These are phyloP conservation scores for Mustelus asterias DNA, from an alignment of 2,113 vertebrate species.

Conservation along the genomic window DNA sequence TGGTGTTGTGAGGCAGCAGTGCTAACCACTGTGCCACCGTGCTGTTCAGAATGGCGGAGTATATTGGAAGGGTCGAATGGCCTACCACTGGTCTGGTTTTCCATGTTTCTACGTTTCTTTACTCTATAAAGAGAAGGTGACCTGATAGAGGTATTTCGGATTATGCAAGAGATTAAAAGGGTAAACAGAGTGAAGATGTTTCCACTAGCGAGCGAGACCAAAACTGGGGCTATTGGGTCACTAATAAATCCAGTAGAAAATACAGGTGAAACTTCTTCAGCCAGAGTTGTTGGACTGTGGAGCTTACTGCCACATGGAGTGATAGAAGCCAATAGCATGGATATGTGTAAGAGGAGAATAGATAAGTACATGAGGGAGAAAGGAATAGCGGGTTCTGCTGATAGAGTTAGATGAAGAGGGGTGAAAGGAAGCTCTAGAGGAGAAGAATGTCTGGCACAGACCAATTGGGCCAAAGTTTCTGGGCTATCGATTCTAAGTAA, in stretches of 20 bases:
- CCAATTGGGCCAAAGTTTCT: background rate
- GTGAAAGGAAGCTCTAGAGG: background rate
- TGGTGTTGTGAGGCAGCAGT: too few relatives aligned
- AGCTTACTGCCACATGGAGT: background rate
- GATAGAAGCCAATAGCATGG: background rate
- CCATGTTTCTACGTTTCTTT: too few relatives aligned
- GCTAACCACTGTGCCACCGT: too few relatives aligned
- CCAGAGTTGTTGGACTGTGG: background rate
- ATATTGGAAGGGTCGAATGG: background rate
- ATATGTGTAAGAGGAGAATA: background rate
- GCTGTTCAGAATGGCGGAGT: too few relatives aligned
- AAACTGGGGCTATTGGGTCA: background rate
- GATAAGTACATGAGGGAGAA: background rate
- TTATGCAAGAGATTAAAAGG: background rate
- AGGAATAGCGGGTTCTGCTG: background rate
- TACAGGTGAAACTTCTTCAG: background rate
- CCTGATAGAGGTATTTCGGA: background rate
- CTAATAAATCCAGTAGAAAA: background rate
- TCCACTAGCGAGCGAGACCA: background rate
- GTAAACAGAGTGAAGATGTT: background rate
- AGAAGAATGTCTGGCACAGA: background rate
- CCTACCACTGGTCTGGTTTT: too few relatives aligned
- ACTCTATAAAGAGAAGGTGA: background rate
- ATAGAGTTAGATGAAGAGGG: too few relatives aligned
- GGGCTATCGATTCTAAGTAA: background rate